A percentile compares a stretch with the other conserved stretches of the same genome.
Evolutionary conservation across 2,888 invertebrate species (phyloP).

Genomic region (Odontomyia ornata): DNA sequence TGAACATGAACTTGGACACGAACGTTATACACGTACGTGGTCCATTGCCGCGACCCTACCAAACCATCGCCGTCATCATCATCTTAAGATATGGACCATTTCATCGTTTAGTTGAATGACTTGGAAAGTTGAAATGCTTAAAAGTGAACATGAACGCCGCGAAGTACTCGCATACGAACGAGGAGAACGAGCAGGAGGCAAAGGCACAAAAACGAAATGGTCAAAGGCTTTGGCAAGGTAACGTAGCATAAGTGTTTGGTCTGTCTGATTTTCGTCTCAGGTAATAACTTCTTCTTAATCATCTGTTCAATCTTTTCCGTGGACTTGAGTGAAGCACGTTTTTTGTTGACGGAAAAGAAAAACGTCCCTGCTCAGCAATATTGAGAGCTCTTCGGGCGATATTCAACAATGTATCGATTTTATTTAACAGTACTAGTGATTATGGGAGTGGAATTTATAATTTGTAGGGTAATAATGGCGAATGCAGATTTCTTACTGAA

Average conservation of each 20-base stretch:
- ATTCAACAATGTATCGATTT: conserved; percentile 27
- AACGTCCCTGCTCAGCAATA: too few species aligned
- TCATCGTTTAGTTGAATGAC: conserved; percentile 36
- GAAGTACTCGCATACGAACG: too few species aligned
- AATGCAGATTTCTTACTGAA: too few species aligned
- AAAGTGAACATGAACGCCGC: background rate
- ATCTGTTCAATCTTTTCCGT: conserved; percentile 43
- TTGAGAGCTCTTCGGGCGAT: background rate
- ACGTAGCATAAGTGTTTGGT: conserved; percentile 34
- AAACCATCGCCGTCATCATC: background rate
- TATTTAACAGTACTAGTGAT: too few species aligned
- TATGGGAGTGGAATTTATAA: too few species aligned
- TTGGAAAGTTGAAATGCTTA: conserved; percentile 5
- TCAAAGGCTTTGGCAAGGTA: background rate
- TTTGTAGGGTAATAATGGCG: too few species aligned
- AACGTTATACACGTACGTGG: background rate
- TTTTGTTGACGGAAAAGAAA: too few species aligned
- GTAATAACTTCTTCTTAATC: conserved; percentile 51
- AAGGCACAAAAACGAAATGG: background rate
- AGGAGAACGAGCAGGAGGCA: too few species aligned
- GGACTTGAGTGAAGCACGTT: too few species aligned
- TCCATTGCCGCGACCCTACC: background rate
- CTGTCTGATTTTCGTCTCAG: conserved; percentile 43
- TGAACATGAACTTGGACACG: conserved; percentile 19
- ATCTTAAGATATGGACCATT: conserved; percentile 7